Evolutionary conservation across 2,888 invertebrate genomes (phyloP).

Genomic region (Tetanocera ferruginea): DNA sequence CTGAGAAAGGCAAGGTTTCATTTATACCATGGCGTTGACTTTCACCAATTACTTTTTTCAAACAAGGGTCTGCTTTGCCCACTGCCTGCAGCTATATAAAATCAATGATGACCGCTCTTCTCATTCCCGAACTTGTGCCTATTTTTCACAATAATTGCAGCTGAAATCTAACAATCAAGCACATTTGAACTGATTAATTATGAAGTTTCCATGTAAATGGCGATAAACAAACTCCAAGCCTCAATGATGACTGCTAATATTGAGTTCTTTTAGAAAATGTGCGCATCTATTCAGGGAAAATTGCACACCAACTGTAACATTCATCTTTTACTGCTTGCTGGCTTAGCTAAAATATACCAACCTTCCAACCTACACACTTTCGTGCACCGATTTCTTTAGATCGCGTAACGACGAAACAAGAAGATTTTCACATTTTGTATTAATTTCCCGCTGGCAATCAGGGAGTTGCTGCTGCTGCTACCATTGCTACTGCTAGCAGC

Average conservation of each 20-base stretch:
- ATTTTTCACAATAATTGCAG: constrained; percentile 8
- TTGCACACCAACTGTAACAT: background rate
- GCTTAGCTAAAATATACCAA: background rate
- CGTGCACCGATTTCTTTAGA: background rate
- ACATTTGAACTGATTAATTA: constrained; percentile 24
- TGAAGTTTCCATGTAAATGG: constrained; percentile 17
- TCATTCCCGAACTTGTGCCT: background rate
- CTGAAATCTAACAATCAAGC: constrained; percentile 19
- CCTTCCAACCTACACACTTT: constrained; percentile 8
- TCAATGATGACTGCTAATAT: background rate
- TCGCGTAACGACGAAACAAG: constrained; percentile 18
- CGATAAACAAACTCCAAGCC: constrained; percentile 3
- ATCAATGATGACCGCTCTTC: no score
- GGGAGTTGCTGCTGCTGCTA: constrained; percentile 5
- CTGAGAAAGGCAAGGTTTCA: no score
- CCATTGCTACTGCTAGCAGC: background rate
- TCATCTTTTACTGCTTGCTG: background rate
- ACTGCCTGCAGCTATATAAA: no score
- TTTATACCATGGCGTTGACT: no score
- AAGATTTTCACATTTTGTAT: constrained; percentile 37
- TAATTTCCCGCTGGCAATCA: constrained; percentile 27
- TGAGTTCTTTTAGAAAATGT: background rate
- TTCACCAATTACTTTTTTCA: no score
- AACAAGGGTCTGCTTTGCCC: no score
- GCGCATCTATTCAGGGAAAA: background rate